Conservation (phyloP, 1,140 invertebrate genomes). For the Sarcophaga bullata region DNA sequence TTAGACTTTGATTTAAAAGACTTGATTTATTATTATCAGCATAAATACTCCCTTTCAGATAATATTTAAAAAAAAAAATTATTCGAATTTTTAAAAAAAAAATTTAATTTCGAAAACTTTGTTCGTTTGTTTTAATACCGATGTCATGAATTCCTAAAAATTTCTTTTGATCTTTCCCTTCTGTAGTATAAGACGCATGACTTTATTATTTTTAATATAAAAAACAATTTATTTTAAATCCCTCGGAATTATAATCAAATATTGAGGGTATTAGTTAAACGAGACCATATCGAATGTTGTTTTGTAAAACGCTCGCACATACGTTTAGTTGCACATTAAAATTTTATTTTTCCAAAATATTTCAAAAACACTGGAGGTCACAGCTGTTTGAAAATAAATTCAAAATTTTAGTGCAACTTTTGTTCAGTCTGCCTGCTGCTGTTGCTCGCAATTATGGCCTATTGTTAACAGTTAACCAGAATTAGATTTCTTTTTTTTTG, state of each 20-base stretch:
- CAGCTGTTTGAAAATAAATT: constrained; percentile 15
- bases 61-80: too few relatives aligned
- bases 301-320: not conserved
- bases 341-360: not conserved
- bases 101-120: too few relatives aligned
- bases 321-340: not conserved
- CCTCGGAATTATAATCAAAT: not conserved
- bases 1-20: too few relatives aligned
- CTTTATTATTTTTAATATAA: not conserved
- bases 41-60: too few relatives aligned
- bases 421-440: not conserved
- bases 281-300: not conserved
- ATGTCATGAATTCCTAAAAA: not conserved
- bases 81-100: too few relatives aligned
- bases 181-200: not conserved
- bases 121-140: not conserved
- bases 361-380: constrained; percentile 1
- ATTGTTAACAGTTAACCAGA: not conserved
- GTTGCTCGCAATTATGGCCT: not conserved
- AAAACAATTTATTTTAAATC: not conserved
- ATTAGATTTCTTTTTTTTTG: too few relatives aligned
- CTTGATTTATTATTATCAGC: too few relatives aligned
- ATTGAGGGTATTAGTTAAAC: not conserved
- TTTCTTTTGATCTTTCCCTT: constrained; percentile 4
- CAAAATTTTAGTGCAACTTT: constrained; percentile 23